Evolutionary conservation across 2,113 vertebrate genomes (phyloP).

Genomic region (Daphoenositta chrysoptera): DNA sequence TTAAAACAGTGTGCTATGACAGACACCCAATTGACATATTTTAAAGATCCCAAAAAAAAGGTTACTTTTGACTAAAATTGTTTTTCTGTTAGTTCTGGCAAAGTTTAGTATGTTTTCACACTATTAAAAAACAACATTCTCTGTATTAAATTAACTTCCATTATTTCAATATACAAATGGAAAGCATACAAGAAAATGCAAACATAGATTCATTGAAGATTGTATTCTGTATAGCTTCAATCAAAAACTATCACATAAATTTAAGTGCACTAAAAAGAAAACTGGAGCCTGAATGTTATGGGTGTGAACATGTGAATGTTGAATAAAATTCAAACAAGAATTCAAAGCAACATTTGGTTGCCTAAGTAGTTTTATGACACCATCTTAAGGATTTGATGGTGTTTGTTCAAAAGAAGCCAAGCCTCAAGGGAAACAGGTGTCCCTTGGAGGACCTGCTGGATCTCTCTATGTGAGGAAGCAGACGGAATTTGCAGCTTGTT

Average conservation of each 20-base stretch:
- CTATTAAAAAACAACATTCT: background rate
- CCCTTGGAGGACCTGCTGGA: background rate
- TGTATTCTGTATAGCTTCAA: background rate
- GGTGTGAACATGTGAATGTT: background rate
- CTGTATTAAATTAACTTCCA: background rate
- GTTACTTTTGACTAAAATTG: background rate
- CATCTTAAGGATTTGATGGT: background rate
- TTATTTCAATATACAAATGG: background rate
- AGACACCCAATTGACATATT: background rate
- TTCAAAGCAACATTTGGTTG: background rate
- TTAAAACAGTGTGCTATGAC: background rate
- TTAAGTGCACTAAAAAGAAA: background rate
- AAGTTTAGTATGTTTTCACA: background rate
- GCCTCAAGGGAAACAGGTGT: background rate
- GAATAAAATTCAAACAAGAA: background rate
- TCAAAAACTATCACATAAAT: background rate
- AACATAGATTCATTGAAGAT: background rate
- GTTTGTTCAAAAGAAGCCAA: background rate
- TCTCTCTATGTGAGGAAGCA: background rate
- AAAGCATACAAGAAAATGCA: background rate
- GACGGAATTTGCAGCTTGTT: slow-evolving; percentile 15
- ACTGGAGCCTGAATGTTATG: background rate
- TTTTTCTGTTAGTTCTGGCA: background rate
- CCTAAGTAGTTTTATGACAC: background rate
- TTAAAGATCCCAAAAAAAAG: fast-evolving